A percentile compares a stretch with the other conserved stretches of the same genome.
phyloP scores from a whole-genome alignment of 2,797 vertebrate genomes.

The Cryptoblepharus egeriae region DNA sequence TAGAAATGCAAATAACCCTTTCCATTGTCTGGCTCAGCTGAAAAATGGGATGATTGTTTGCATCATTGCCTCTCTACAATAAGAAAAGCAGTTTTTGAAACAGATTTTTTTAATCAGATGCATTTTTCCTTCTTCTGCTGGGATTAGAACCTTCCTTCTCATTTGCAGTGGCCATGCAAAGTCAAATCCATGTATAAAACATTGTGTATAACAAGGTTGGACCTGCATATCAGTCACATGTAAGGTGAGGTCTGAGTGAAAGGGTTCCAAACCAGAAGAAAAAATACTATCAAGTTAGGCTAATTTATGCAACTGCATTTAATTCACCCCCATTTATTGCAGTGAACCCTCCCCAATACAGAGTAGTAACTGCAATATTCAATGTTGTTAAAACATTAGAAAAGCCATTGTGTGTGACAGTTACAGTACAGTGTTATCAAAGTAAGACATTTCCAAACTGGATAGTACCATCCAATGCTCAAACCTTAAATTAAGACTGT shows the following conservation, averaged over 20 bases:
- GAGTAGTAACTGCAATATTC: conserved; percentile 93
- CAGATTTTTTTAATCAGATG: too few species aligned
- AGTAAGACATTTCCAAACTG: conserved; percentile 86
- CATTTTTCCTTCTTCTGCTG: too few species aligned
- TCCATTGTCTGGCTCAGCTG: too few species aligned
- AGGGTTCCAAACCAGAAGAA: not conserved
- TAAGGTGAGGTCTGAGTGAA: not conserved
- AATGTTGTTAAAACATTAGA: conserved; percentile 95
- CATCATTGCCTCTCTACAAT: too few species aligned
- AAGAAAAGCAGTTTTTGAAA: too few species aligned
- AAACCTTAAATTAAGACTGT: conserved; percentile 80
- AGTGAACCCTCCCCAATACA: conserved; percentile 93
- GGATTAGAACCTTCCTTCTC: too few species aligned
- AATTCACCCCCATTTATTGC: conserved; percentile 92
- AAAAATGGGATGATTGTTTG: too few species aligned
- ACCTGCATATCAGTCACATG: too few species aligned
- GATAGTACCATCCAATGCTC: conserved; percentile 71
- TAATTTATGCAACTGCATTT: conserved; percentile 60
- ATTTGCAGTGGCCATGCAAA: too few species aligned
- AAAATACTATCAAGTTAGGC: conserved; percentile 31
- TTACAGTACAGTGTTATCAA: conserved; percentile 92
- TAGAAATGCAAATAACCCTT: too few species aligned
- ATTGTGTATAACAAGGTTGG: too few species aligned
- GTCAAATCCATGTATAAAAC: too few species aligned
- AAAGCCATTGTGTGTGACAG: conserved; percentile 90